Evolutionary conservation across 2,113 vertebrate species (phyloP).

Genomic region (Eulemur rufifrons): DNA sequence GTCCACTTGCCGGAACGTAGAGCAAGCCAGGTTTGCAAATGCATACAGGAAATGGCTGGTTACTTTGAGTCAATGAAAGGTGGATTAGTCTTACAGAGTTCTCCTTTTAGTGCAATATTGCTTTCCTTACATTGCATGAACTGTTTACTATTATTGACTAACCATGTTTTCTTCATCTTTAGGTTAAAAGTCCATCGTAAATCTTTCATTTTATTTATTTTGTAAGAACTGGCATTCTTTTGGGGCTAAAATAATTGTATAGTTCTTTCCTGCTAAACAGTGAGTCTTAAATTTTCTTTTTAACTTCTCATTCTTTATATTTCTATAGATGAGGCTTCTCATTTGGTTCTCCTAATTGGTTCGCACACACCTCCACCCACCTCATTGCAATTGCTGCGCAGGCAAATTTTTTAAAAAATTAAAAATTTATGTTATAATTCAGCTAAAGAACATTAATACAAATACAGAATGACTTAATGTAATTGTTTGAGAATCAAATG

Average conservation of each 20-base stretch:
- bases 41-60: slow-evolving; percentile 96
- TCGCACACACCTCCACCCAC: neutral
- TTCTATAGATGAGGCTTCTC: slow-evolving; percentile 1
- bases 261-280: slow-evolving; percentile 57
- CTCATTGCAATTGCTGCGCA: slow-evolving; percentile 33
- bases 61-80: slow-evolving; percentile 87
- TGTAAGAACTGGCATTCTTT: slow-evolving; percentile 71
- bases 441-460: slow-evolving; percentile 54
- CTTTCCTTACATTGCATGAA: slow-evolving; percentile 81
- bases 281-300: slow-evolving; percentile 61
- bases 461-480: slow-evolving; percentile 32
- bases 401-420: slow-evolving; percentile 33
- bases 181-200: slow-evolving; percentile 71
- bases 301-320: slow-evolving; percentile 42
- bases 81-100: slow-evolving; percentile 61
- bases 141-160: slow-evolving; percentile 74
- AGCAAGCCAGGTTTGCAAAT: slow-evolving; percentile 93
- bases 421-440: slow-evolving; percentile 1
- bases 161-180: slow-evolving; percentile 67
- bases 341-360: slow-evolving; percentile 40
- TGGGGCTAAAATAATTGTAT: slow-evolving; percentile 63
- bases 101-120: slow-evolving; percentile 86
- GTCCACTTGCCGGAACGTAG: slow-evolving; percentile 85
- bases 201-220: slow-evolving; percentile 80
- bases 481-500: slow-evolving; percentile 72